phyloP scores from a whole-genome alignment of 2,113 vertebrate species.

The Hippocampus abdominalis region DNA sequence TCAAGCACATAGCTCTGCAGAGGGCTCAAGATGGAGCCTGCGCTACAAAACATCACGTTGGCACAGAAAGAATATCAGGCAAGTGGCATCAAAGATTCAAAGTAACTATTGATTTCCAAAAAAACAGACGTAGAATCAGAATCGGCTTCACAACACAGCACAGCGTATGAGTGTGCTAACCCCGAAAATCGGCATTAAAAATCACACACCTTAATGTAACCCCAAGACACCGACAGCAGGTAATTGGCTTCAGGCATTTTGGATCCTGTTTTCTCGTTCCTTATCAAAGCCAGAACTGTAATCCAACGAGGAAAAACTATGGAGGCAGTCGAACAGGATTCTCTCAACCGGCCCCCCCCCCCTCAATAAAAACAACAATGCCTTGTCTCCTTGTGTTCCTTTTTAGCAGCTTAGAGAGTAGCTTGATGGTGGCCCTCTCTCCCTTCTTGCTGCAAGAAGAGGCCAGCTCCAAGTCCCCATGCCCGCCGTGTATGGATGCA shows the following conservation, averaged over 20 bases:
- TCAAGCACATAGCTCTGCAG: constrained; percentile 56
- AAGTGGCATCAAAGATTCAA: not conserved
- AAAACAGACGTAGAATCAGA: not conserved
- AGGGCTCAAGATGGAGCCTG: constrained; percentile 65
- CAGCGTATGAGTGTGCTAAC: constrained; percentile 29
- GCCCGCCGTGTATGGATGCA: constrained; percentile 2
- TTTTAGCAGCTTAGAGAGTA: constrained; percentile 51
- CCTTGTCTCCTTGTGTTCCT: constrained; percentile 47
- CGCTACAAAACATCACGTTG: constrained; percentile 48
- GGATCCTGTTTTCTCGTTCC: constrained; percentile 70
- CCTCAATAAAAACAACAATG: constrained; percentile 26
- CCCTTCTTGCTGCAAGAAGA: constrained; percentile 36
- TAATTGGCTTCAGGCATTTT: constrained; percentile 83
- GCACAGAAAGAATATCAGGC: not conserved
- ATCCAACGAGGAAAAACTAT: constrained; percentile 49
- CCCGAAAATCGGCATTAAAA: constrained; percentile 22
- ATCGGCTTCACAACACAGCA: not conserved
- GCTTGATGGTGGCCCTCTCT: constrained; percentile 34
- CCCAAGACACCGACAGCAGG: constrained; percentile 80
- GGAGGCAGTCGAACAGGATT: constrained; percentile 64
- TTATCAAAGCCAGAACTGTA: constrained; percentile 71
- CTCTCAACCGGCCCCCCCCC: constrained; percentile 19
- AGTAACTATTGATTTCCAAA: not conserved
- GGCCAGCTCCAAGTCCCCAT: constrained; percentile 59
- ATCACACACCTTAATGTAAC: constrained; percentile 80